phyloP scores from a whole-genome alignment of 2,797 vertebrate genomes.

The Mastacembelus armatus region DNA sequence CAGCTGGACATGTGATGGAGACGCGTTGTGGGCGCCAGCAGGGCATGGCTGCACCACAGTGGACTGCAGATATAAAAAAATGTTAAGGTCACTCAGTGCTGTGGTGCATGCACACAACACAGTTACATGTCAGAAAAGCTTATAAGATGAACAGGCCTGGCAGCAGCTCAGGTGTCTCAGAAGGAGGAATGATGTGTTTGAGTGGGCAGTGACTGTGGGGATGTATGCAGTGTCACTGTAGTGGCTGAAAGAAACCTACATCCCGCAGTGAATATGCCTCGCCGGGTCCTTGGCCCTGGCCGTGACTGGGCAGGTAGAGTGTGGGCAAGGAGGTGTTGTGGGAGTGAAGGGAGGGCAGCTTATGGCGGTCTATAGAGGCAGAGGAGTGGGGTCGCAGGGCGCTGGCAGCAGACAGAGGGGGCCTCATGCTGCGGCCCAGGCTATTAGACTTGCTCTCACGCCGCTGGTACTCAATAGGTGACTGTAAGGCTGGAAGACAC shows the following conservation, averaged over 20 bases:
- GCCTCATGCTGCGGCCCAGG: conserved; percentile 88
- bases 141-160: conserved; percentile 20
- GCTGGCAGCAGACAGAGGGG: conserved; percentile 78
- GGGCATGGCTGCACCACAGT: conserved; percentile 70
- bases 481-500: conserved; percentile 88
- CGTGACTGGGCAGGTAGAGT: conserved; percentile 87
- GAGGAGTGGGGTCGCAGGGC: conserved; percentile 88
- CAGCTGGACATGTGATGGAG: conserved; percentile 83
- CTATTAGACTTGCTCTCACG: conserved; percentile 94
- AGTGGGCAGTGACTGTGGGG: conserved; percentile 7
- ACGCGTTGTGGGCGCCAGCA: conserved; percentile 77
- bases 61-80: conserved; percentile 71
- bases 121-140: conserved; percentile 30
- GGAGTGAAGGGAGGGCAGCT: conserved; percentile 84
- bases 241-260: conserved; percentile 59
- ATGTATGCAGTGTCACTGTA: conserved; percentile 1
- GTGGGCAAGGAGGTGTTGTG: conserved; percentile 91
- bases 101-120: conserved; percentile 10
- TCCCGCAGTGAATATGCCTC: conserved; percentile 70
- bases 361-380: conserved; percentile 88
- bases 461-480: conserved; percentile 95
- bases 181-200: conserved; percentile 30
- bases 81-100: conserved; percentile 33
- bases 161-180: conserved; percentile 10
- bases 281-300: conserved; percentile 68